Evolutionary conservation across 2,888 invertebrate genomes (phyloP).

Genomic region (Amphipyra berbera): DNA sequence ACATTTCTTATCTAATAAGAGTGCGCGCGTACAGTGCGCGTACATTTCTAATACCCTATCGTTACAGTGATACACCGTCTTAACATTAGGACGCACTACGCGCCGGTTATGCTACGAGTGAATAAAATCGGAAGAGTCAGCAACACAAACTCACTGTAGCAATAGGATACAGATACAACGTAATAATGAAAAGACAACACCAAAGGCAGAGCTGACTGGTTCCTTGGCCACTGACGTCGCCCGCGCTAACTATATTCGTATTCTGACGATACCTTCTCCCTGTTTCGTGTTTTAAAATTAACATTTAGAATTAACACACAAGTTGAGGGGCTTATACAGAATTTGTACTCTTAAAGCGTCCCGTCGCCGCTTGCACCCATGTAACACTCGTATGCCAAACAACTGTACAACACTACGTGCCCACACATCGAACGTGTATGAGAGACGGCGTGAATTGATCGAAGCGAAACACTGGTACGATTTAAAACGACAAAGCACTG

Average conservation of each 20-base stretch:
- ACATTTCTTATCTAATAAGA: slow-evolving; percentile 86
- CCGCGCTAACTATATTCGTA: slow-evolving; percentile 75
- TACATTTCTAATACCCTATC: slow-evolving; percentile 79
- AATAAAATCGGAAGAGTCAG: slow-evolving; percentile 77
- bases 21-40: slow-evolving; percentile 83
- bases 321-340: slow-evolving; percentile 91
- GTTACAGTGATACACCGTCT: slow-evolving; percentile 79
- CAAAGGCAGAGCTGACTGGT: slow-evolving; percentile 84
- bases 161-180: slow-evolving; percentile 82
- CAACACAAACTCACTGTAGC: slow-evolving; percentile 86
- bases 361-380: slow-evolving; percentile 79
- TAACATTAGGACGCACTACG: slow-evolving; percentile 43
- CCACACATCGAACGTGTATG: slow-evolving; percentile 5
- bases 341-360: slow-evolving; percentile 92
- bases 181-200: slow-evolving; percentile 85
- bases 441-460: slow-evolving; percentile 65
- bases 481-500: slow-evolving; percentile 69
- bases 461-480: slow-evolving; percentile 82
- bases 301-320: slow-evolving; percentile 85
- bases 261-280: slow-evolving; percentile 77
- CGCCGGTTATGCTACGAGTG: slow-evolving; percentile 60
- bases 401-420: slow-evolving; percentile 51
- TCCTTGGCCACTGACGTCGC: slow-evolving; percentile 74
- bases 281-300: slow-evolving; percentile 83
- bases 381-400: slow-evolving; percentile 58